Conservation (phyloP, 2,113 vertebrate genomes). For the Oostethus manadensis region DNA sequence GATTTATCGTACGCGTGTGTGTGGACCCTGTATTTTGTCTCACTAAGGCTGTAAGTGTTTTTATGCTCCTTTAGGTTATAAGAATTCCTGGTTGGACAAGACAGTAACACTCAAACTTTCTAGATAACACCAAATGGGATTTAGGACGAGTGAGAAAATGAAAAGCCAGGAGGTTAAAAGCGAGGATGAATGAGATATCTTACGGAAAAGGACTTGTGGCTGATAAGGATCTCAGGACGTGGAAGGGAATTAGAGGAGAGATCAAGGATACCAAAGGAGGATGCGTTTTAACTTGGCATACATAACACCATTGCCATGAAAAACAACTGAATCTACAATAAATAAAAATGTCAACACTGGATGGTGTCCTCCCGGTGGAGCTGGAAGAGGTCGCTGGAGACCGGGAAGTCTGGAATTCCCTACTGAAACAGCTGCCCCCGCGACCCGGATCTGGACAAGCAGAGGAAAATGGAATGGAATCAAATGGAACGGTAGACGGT, state of each 20-base stretch:
- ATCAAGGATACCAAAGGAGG: background rate
- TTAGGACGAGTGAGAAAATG: conserved; percentile 4
- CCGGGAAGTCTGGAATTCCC: too few relatives aligned
- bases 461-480: too few relatives aligned
- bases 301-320: background rate
- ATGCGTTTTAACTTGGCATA: background rate
- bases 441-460: too few relatives aligned
- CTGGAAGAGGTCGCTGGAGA: too few relatives aligned
- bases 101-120: background rate
- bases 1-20: background rate
- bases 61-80: background rate
- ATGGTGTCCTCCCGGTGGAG: too few relatives aligned
- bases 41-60: background rate
- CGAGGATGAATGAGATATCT: background rate
- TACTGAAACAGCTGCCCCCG: too few relatives aligned
- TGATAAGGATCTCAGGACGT: background rate
- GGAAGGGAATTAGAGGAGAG: background rate
- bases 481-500: background rate
- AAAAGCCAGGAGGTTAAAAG: background rate
- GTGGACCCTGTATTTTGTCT: background rate
- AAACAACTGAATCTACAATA: background rate
- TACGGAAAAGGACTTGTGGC: background rate
- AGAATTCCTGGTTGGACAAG: background rate
- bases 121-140: background rate
- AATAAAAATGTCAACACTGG: background rate